A percentile compares a stretch with the other conserved stretches of the same genome.
Conservation (phyloP, 2,113 vertebrate species). For the Callocephalon fimbriatum region DNA sequence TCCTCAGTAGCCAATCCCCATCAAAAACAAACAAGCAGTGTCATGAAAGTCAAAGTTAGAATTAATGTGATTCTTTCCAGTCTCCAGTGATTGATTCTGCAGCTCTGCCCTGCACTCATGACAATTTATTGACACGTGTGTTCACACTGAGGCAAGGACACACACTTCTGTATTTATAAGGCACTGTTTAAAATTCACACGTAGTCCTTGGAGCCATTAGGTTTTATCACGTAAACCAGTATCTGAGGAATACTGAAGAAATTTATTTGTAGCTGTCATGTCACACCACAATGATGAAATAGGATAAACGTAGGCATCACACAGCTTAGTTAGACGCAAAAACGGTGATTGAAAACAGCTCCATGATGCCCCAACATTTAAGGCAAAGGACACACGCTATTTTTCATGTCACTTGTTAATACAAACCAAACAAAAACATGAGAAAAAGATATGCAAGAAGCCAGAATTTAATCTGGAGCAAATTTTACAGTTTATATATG, state of each 20-base stretch:
- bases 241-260: neutral
- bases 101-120: neutral
- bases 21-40: constrained; percentile 40
- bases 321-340: neutral
- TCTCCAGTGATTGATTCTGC: neutral
- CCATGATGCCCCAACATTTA: neutral
- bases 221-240: neutral
- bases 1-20: neutral
- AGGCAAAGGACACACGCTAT: neutral
- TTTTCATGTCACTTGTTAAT: neutral
- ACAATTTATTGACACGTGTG: neutral
- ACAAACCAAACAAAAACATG: neutral
- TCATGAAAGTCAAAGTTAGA: constrained; percentile 35
- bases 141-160: neutral
- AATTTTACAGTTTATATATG: neutral
- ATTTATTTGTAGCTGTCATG: neutral
- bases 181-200: neutral
- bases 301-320: neutral
- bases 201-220: neutral
- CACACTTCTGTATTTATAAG: neutral
- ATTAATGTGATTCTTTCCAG: neutral
- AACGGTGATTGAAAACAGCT: neutral
- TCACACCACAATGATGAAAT: neutral
- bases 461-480: neutral
- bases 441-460: neutral